Base-by-base conservation (phyloP, 2,113 vertebrate genomes). In the Anthoscopus minutus region DNA sequence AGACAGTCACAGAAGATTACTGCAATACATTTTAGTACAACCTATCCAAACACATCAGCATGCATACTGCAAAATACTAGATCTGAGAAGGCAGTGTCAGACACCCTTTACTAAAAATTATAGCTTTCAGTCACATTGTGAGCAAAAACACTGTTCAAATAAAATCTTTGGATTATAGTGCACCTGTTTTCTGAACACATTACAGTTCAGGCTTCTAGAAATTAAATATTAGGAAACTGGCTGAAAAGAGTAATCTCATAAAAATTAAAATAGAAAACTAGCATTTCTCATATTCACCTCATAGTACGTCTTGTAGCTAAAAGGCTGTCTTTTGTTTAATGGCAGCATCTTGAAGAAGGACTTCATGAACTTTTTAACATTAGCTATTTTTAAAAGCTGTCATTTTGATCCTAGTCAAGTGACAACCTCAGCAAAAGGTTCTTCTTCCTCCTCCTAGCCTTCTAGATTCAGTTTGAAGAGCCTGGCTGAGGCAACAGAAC, bases 51-150 rank as follows among this genome's bases (percentile, higher is more conserved):
- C 22, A 37, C 8, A 95, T 92, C 77, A 94, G 77, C 94, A 89
- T 76, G 17, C 35, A 47, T 12, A 45, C 33, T 25, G 62, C 45
- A 77, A 82, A 92, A 77, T 15, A 77, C 58, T 18, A 58, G 25
- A 96, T 92, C 54, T 44, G 48, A 88, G 81, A 67, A 95, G 91
- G 92, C 94, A 96, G 58, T 12, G 64, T 60, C 83, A 92, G 65
- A 81, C 65, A 70, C 21, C 13, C 88, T 92, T 80, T 47, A 82
- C 23, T 62, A 80, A 5, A 86, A 92, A 33, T 57, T 77, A 62
- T 0, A 78, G 58, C 64, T 94, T 93, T 88, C 54, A 73, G 47
- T 92, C 33, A 83, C 4, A 11, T 15, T 60, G 31, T 38, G 21
- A 93, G 21, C 23, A 93, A 95, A 94, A 93, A 0, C 6, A 45